phyloP scores from a whole-genome alignment of 2,888 invertebrate genomes.

The Plusia festucae region DNA sequence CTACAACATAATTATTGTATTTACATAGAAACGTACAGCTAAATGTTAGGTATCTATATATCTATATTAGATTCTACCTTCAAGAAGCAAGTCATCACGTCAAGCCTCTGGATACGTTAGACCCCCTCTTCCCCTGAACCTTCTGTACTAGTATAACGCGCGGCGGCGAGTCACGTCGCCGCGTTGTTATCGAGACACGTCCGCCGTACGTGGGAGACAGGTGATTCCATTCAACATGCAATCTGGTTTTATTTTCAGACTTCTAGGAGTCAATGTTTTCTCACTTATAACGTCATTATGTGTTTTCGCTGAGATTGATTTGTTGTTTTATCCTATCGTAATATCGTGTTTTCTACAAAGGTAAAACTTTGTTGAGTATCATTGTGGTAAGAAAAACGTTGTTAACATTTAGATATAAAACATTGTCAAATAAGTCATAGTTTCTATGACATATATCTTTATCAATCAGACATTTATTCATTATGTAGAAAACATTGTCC shows the following conservation, averaged over 20 bases:
- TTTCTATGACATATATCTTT: no score
- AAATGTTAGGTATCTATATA: no score
- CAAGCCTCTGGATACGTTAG: neutral
- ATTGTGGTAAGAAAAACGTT: no score
- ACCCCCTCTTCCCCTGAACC: neutral
- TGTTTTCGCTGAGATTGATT: neutral
- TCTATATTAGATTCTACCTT: no score
- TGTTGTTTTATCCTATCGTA: neutral
- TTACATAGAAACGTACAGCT: no score
- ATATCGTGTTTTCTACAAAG: neutral
- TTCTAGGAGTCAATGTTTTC: constrained; percentile 7
- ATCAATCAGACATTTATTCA: no score
- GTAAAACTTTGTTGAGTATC: no score
- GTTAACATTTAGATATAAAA: no score
- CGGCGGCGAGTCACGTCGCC: constrained; percentile 17
- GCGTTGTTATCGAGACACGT: constrained; percentile 25
- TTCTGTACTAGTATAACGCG: neutral
- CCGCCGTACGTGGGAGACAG: constrained; percentile 39
- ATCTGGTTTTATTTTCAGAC: constrained; percentile 27
- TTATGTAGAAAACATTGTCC: no score
- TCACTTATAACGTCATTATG: neutral
- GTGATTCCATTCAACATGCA: constrained; percentile 45
- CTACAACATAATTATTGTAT: no score
- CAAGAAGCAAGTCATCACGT: neutral
- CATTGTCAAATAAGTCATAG: no score